Base-by-base conservation (phyloP, 2,113 vertebrate species). In the Clarias gariepinus region DNA sequence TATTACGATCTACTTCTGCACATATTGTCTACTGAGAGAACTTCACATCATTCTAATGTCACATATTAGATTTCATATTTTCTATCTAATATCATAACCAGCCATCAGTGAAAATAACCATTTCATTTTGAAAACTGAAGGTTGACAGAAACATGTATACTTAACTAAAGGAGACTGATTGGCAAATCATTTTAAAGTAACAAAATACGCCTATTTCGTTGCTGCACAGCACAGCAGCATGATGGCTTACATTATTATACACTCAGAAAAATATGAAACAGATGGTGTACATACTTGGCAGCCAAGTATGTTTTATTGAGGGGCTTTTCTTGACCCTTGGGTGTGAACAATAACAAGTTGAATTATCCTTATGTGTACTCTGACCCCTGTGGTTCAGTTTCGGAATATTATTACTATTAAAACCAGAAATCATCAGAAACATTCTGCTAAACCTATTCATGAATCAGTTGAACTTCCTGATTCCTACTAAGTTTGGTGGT, bases 201-300 rank as follows among this genome's bases (percentile, higher is more conserved):
- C 69, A 86, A 63, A 79, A 16, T 25, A 82, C 60, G 47, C 64
- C 52, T 55, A 60, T 4, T 55, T 61, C 61, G 36, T 19, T 47
- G 53, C 58, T 33, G 7, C 30, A 36, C 10, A 60, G 30, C 60
- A 60, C 28, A 60, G 28, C 76, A 87, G 61, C 58, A 19, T 84
- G 69, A 71, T 52, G 83, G 79, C 83, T 79, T 66, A 61, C 23
- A 58, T 53, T n/a, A 87, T 89, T 86, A 57, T 81, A 52, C 55
- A 81, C 63, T 69, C 36, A n/a, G 15, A 85, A 47, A 88, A 89
- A 89, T 87, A 30, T 74, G 30, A 80, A 89, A 81, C 86, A 89
- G 86, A 87, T 90, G 85, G 58, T 61, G 82, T 61, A 41, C 57
- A 15, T 76, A 73, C 55, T 57, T 76, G 23, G 23, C 53, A 58